phyloP scores from a whole-genome alignment of 2,113 vertebrate species.

The Hippopotamus amphibius region DNA sequence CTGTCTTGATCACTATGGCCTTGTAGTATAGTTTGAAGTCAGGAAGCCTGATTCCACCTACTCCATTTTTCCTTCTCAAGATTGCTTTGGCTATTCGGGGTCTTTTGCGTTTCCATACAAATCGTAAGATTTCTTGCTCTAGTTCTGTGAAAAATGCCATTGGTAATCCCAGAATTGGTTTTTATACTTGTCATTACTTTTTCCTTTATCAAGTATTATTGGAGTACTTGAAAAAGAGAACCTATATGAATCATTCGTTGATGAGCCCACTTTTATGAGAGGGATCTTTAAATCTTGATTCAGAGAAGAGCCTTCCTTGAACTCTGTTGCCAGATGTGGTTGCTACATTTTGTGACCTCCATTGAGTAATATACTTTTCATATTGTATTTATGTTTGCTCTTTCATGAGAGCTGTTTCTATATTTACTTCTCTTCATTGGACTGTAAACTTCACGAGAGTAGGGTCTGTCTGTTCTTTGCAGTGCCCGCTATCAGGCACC shows the following conservation, averaged over 20 bases:
- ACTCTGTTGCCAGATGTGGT: not conserved
- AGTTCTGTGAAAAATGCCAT: too few relatives aligned
- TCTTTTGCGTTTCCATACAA: too few relatives aligned
- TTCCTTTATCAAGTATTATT: not conserved
- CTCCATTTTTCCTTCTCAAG: too few relatives aligned
- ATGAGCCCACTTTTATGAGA: not conserved
- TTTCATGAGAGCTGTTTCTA: slow-evolving; percentile 14
- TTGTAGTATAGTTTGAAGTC: too few relatives aligned
- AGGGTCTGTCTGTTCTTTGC: not conserved
- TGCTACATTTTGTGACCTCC: not conserved
- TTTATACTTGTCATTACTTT: not conserved
- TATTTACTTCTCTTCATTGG: not conserved
- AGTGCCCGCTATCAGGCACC: not conserved
- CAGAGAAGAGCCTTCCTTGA: not conserved
- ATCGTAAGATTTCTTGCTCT: too few relatives aligned
- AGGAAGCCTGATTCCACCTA: too few relatives aligned
- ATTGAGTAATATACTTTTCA: not conserved
- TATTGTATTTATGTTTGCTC: not conserved
- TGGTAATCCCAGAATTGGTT: not conserved
- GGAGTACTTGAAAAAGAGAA: slow-evolving; percentile 4
- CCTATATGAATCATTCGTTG: not conserved
- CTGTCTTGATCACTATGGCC: too few relatives aligned
- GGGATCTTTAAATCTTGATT: slow-evolving; percentile 11
- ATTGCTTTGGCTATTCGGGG: too few relatives aligned
- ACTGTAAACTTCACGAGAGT: not conserved